Evolutionary conservation across 2,888 invertebrate genomes (phyloP), one percentile per base, ranked within the genome.

Genomic region (Trissolcus brochymenae): DNA sequence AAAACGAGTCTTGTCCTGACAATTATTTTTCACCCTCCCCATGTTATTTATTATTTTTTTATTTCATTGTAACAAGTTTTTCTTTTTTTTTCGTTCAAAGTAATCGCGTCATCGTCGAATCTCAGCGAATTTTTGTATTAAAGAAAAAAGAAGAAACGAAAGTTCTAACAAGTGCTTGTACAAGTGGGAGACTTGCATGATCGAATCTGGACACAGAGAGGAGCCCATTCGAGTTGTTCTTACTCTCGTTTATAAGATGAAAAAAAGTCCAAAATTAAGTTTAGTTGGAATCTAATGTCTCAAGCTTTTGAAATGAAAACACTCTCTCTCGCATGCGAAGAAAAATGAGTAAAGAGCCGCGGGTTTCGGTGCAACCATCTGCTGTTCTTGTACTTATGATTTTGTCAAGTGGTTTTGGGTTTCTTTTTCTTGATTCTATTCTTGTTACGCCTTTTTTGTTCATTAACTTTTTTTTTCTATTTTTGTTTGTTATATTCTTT

Each of bases 121-220:
- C 25, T 25, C 25, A 6, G 4, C 16, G 0, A 7, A 13, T 57
- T 19, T 57, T 43, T 43, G 40, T 57, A 6, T 43, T 46, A n/a
- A 16, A 46, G 4, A 14, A 46, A 46, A n/a, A 46, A 16, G 1
- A 14, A 35, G 9, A 35, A 9, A 46, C 46, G 35, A 35, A 35
- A 51, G 17, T 35, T 55, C 59, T 11, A 54, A 29, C 29, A 51
- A 14, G 74, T 76, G 80, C 80, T 80, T 79, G 74, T 76, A 80
- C 59, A 76, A 21, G 74, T 68, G 74, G 81, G 79, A 70, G 72
- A 84, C 78, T 83, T 86, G 87, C 87, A 87, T 86, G 84, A 81
- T 82, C 81, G 78, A 84, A 82, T 86, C 82, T 86, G 87, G 86
- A 87, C 86, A 85, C 87, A 87, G 87, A 87, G 87, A 87, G 87